Percentiles rank a stretch among this genome's conserved stretches.
Conservation (phyloP, 2,113 vertebrate species). For the Calidris pugnax region DNA sequence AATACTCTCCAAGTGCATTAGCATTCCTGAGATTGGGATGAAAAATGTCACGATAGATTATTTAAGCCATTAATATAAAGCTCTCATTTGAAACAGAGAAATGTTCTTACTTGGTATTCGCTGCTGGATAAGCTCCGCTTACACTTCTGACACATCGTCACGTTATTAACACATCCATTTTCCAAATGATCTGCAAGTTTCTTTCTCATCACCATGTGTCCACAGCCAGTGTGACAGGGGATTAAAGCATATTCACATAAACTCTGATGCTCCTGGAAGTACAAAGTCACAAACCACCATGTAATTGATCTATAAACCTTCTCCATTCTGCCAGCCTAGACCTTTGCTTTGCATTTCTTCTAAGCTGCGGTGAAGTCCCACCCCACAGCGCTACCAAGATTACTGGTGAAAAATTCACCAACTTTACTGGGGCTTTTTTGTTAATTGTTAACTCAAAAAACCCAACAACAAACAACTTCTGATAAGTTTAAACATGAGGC, state of each 20-base stretch:
- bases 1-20: not conserved
- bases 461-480: not conserved
- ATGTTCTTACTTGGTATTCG: constrained; percentile 60
- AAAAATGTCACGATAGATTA: not conserved
- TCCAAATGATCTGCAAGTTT: constrained; percentile 75
- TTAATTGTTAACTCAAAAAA: not conserved
- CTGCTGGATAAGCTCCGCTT: constrained; percentile 42
- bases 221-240: constrained; percentile 77
- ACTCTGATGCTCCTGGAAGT: constrained; percentile 75
- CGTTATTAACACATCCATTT: constrained; percentile 72
- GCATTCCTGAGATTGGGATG: not conserved
- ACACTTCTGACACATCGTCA: constrained; percentile 56
- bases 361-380: not conserved
- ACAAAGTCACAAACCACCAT: not conserved
- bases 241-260: constrained; percentile 77
- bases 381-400: not conserved
- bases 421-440: not conserved
- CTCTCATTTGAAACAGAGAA: not conserved
- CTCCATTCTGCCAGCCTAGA: not conserved
- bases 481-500: not conserved
- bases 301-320: not conserved
- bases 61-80: not conserved
- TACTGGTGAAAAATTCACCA: not conserved
- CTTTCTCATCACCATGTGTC: constrained; percentile 71
- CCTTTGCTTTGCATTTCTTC: not conserved